Percentiles rank a stretch among this genome's conserved stretches.
Conservation (phyloP, 1,140 invertebrate species). For the Drosophila athabasca region DNA sequence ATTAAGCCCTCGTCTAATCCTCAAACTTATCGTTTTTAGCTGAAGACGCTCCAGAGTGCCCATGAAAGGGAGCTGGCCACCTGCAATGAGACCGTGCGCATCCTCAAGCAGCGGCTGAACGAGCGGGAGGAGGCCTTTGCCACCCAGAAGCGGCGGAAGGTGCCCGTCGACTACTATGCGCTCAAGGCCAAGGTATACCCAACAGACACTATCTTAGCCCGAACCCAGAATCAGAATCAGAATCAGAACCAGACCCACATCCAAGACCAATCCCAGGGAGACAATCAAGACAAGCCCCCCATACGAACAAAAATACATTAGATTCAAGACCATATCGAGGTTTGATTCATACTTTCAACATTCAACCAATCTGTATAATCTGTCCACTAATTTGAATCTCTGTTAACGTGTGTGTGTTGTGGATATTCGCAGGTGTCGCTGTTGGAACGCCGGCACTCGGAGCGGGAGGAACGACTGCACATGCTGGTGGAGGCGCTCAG, state of each 20-base stretch:
- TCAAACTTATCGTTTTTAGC: conserved; percentile 75
- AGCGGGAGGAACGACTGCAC: conserved; percentile 81
- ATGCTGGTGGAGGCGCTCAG: conserved; percentile 83
- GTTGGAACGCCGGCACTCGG: conserved; percentile 77
- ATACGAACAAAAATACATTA: too few relatives aligned
- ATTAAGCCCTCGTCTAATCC: background rate
- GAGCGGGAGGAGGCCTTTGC: conserved; percentile 79
- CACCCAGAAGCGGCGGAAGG: conserved; percentile 80
- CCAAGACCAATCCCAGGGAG: background rate
- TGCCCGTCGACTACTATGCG: conserved; percentile 83
- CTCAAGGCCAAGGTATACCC: conserved; percentile 79
- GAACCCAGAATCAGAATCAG: background rate
- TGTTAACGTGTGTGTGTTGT: background rate
- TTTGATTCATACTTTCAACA: background rate
- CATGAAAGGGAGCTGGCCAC: conserved; percentile 89
- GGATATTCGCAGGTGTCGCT: conserved; percentile 65
- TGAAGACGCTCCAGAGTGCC: conserved; percentile 90
- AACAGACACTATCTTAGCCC: too few relatives aligned
- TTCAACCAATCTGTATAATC: too few relatives aligned
- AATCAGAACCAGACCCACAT: background rate
- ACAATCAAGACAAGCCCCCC: background rate
- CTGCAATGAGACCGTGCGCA: conserved; percentile 79
- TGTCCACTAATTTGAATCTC: too few relatives aligned
- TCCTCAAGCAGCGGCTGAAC: conserved; percentile 78
- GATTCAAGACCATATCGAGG: background rate